Conservation (phyloP, 2,113 vertebrate genomes). For the Pollimyrus isidori region DNA sequence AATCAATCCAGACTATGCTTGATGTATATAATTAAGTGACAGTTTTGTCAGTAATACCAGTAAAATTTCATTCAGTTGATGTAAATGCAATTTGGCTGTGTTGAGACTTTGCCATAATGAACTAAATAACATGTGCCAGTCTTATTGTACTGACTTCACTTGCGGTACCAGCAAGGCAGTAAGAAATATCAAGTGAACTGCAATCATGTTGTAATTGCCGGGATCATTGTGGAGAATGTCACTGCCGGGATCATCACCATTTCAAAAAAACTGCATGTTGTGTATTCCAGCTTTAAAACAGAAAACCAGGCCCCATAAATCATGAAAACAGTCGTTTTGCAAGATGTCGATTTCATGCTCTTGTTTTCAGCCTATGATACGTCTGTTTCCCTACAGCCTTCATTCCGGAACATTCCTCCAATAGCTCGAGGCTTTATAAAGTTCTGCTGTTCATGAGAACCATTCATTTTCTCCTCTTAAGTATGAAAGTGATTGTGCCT, state of each 20-base stretch:
- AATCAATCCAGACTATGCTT: neutral
- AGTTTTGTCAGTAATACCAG: neutral
- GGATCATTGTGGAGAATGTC: neutral
- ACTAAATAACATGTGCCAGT: neutral
- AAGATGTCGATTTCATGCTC: neutral
- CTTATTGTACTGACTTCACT: neutral
- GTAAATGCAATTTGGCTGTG: neutral
- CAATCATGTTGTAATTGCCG: neutral
- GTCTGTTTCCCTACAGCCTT: neutral
- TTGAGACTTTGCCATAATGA: neutral
- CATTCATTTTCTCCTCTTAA: neutral
- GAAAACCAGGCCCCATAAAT: neutral
- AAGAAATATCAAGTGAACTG: neutral
- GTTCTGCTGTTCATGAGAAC: neutral
- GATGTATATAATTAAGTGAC: neutral
- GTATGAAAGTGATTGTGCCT: neutral
- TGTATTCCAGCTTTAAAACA: neutral
- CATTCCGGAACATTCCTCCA: neutral
- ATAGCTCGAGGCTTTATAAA: neutral
- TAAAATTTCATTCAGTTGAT: neutral
- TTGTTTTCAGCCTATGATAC: neutral
- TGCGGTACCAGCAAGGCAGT: neutral
- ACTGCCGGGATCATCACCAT: neutral
- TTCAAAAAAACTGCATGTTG: neutral
- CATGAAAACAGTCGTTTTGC: neutral